Conservation (phyloP, 92 coral and sea anemone genomes). For the Muricea muricata region DNA sequence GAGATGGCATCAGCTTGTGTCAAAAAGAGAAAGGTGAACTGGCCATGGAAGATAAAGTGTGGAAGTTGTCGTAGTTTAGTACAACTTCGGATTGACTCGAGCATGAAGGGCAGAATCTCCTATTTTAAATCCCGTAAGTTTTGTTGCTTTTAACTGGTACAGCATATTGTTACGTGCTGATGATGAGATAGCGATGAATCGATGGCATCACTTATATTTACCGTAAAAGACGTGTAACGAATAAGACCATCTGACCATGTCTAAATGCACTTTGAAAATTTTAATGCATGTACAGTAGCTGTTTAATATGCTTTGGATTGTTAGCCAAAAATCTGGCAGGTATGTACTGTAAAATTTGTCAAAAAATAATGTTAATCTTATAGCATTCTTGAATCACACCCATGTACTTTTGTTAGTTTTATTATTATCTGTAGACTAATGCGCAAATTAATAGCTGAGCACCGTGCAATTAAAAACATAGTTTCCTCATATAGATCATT, state of each 20-base stretch:
- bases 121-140: conserved; percentile 55
- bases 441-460: background rate
- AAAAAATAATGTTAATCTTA: conserved; percentile 7
- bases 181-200: conserved; percentile 5
- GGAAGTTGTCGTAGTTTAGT: conserved; percentile 30
- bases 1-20: conserved; percentile 18
- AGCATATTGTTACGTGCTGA: conserved; percentile 6
- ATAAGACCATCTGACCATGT: background rate
- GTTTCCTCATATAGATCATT: conserved; percentile 2
- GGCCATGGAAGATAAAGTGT: conserved; percentile 51
- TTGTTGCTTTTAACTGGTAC: conserved; percentile 24
- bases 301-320: background rate
- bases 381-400: background rate
- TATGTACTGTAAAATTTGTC: conserved; percentile 11
- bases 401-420: background rate
- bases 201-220: background rate
- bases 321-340: background rate
- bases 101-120: conserved; percentile 50
- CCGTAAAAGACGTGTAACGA: background rate
- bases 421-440: background rate
- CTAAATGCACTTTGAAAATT: conserved; percentile 1
- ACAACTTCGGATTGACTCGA: conserved; percentile 40
- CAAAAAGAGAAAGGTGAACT: conserved; percentile 30
- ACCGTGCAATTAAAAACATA: background rate
- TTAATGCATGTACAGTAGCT: background rate